Percentiles rank a stretch among this genome's conserved stretches.
phyloP scores from a whole-genome alignment of 2,888 invertebrate genomes.

The Drosophila mimica region DNA sequence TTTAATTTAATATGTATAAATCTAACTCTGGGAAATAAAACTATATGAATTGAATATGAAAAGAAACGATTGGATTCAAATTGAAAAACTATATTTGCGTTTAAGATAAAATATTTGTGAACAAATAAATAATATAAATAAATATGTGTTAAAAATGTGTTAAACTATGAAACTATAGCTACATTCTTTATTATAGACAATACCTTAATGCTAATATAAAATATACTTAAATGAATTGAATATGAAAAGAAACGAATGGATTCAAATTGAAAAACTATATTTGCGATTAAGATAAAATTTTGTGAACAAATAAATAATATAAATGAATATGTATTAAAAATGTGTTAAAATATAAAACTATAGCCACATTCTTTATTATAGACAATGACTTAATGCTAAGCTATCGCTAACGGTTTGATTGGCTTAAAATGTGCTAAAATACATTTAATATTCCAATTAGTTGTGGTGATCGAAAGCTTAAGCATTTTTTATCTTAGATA shows the following conservation, averaged over 20 bases:
- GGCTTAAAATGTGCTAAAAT: constrained; percentile 11
- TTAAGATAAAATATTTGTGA: neutral
- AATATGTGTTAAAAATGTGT: no score
- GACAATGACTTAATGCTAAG: neutral
- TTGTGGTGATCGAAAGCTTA: constrained; percentile 12
- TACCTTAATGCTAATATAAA: neutral
- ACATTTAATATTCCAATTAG: constrained; percentile 20
- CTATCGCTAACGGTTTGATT: neutral
- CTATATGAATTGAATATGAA: neutral
- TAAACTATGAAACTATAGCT: neutral
- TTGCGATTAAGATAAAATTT: neutral
- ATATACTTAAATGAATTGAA: neutral
- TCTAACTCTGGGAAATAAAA: fast-evolving
- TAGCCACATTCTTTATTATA: neutral
- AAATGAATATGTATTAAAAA: neutral
- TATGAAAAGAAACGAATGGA: neutral
- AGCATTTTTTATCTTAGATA: neutral
- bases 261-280: neutral
- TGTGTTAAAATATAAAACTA: neutral
- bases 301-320: neutral
- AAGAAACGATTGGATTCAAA: neutral
- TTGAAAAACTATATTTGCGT: neutral
- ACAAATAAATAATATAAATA: neutral
- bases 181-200: neutral
- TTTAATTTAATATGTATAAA: constrained; percentile 2